Conservation (phyloP, 2,113 vertebrate species). For the Dipodomys stephensi region DNA sequence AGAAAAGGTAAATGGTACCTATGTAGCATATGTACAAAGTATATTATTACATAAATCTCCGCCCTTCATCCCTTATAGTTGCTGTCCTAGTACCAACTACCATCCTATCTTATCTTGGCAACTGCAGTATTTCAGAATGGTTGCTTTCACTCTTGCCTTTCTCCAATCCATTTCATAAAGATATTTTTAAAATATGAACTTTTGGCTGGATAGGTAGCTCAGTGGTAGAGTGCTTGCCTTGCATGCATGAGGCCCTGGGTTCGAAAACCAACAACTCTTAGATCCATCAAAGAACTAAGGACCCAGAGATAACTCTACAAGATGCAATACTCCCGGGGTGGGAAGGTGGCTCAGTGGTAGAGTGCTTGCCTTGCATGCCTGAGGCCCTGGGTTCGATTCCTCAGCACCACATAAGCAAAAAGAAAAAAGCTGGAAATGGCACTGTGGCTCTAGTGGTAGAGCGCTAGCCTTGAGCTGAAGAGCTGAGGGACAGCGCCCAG, state of each 20-base stretch:
- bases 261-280: slow-evolving; percentile 1
- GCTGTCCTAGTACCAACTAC: not conserved
- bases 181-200: too few relatives aligned
- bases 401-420: too few relatives aligned
- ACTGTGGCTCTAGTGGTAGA: too few relatives aligned
- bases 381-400: too few relatives aligned
- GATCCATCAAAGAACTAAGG: not conserved
- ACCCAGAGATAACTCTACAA: not conserved
- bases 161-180: not conserved
- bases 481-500: too few relatives aligned
- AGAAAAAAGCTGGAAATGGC: too few relatives aligned
- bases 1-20: not conserved
- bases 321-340: fast-evolving
- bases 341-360: not conserved
- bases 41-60: not conserved
- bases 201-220: too few relatives aligned
- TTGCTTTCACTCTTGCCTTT: not conserved
- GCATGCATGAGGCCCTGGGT: too few relatives aligned
- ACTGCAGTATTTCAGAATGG: not conserved
- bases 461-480: too few relatives aligned
- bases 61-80: not conserved
- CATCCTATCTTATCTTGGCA: not conserved
- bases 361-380: too few relatives aligned
- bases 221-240: too few relatives aligned
- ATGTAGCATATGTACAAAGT: not conserved